A percentile compares a stretch with the other conserved stretches of the same genome.
Conservation (phyloP, 2,113 vertebrate species). For the Zootoca vivipara region DNA sequence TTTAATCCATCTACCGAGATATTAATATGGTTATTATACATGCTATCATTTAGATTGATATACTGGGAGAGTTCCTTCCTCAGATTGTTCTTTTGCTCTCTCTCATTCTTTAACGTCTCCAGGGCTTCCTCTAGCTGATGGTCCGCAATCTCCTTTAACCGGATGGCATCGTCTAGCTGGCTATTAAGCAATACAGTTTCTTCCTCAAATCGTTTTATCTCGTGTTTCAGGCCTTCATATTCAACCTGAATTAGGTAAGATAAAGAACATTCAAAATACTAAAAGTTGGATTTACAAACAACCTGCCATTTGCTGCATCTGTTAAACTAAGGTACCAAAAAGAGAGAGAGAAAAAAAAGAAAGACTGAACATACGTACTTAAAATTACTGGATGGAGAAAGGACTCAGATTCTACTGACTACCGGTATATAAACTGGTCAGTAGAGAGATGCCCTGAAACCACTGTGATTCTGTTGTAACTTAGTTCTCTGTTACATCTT, state of each 20-base stretch:
- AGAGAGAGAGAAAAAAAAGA: background rate
- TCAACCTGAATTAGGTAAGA: slow-evolving; percentile 88
- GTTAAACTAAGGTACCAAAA: background rate
- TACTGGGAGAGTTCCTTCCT: slow-evolving; percentile 95
- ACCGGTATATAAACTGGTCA: too few relatives aligned
- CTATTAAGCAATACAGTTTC: slow-evolving; percentile 96
- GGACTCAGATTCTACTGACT: background rate
- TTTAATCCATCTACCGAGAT: slow-evolving; percentile 91
- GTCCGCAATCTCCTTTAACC: slow-evolving; percentile 94
- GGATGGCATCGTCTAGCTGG: slow-evolving; percentile 94
- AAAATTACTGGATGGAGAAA: background rate
- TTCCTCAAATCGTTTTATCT: slow-evolving; percentile 96
- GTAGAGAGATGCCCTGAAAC: background rate
- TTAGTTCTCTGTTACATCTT: background rate
- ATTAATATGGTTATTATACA: slow-evolving; percentile 91
- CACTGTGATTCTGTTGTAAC: background rate
- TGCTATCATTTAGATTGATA: slow-evolving; percentile 88
- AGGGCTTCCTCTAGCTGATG: slow-evolving; percentile 94
- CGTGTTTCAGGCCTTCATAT: slow-evolving; percentile 97
- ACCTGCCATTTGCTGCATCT: slow-evolving; percentile 56
- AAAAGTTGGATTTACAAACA: slow-evolving; percentile 73
- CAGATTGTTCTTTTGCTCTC: slow-evolving; percentile 95
- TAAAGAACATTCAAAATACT: slow-evolving; percentile 78
- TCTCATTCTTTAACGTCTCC: slow-evolving; percentile 92
- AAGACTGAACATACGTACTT: background rate